Conservation (phyloP, 2,888 invertebrate genomes). For the Pristionchus exspectatus region DNA sequence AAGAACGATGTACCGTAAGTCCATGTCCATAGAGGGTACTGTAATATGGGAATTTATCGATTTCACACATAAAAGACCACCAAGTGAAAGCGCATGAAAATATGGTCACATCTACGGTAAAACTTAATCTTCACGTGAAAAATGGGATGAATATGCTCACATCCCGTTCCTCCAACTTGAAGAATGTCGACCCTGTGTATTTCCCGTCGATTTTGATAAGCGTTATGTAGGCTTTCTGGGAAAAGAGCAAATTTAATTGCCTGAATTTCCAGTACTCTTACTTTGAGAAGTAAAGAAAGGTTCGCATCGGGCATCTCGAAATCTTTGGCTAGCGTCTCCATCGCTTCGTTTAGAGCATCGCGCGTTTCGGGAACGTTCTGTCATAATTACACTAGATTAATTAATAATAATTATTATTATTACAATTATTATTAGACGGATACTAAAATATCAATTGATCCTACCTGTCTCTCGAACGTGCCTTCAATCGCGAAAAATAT, state of each 20-base stretch:
- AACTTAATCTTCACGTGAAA: too few species aligned
- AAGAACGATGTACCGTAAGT: conserved; percentile 38
- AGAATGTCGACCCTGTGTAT: conserved; percentile 27
- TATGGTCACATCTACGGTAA: too few species aligned
- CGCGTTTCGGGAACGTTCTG: not conserved
- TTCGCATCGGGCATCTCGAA: not conserved
- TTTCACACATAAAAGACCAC: too few species aligned
- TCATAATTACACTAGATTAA: not conserved
- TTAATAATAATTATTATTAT: not conserved
- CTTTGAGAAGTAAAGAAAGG: not conserved
- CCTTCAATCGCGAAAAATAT: not conserved
- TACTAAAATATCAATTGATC: too few species aligned
- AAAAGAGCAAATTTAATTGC: too few species aligned
- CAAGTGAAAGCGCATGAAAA: too few species aligned
- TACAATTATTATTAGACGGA: not conserved
- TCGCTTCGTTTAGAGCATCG: not conserved
- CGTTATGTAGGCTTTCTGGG: conserved; percentile 6
- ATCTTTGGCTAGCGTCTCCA: not conserved
- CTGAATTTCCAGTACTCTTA: too few species aligned
- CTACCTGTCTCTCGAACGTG: not conserved
- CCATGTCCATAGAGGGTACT: conserved; percentile 45
- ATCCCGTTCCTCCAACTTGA: conserved; percentile 24
- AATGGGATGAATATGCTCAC: not conserved
- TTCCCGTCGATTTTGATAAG: conserved; percentile 38
- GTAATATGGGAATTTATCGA: not conserved